Percentiles rank a stretch among this genome's conserved stretches.
These are phyloP conservation scores for Synanthedon myopaeformis DNA, from an alignment of 2,888 invertebrate genomes.

Conservation along the genomic window DNA sequence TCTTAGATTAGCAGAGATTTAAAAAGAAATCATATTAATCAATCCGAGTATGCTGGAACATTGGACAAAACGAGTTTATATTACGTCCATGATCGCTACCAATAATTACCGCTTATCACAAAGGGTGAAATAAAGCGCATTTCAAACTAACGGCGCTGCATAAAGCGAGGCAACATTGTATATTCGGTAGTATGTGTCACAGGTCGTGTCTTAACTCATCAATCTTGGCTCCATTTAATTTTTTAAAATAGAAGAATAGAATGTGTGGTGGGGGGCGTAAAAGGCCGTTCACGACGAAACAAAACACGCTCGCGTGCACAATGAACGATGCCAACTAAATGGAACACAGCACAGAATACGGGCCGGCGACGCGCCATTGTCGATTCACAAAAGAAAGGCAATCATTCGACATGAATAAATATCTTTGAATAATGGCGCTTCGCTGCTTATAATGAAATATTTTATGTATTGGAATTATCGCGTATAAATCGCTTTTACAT, in stretches of 20 bases:
- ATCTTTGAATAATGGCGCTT: constrained; percentile 64
- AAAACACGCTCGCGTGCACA: constrained; percentile 57
- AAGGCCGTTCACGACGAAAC: constrained; percentile 40
- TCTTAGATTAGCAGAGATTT: no score
- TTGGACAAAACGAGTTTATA: constrained; percentile 40
- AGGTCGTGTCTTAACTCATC: constrained; percentile 66
- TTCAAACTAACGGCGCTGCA: constrained; percentile 33
- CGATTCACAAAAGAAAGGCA: constrained; percentile 66
- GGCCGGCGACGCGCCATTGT: constrained; percentile 56
- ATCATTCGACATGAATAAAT: constrained; percentile 70
- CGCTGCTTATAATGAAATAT: constrained; percentile 63
- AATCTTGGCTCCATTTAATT: constrained; percentile 64
- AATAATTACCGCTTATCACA: constrained; percentile 58
- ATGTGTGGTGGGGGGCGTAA: constrained; percentile 23
- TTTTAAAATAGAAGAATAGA: constrained; percentile 32
- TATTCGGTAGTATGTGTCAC: constrained; percentile 68
- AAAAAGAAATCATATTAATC: constrained; percentile 56
- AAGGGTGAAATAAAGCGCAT: constrained; percentile 59
- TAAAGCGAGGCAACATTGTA: constrained; percentile 16
- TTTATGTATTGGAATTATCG: constrained; percentile 63
- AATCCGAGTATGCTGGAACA: constrained; percentile 40
- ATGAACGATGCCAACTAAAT: constrained; percentile 53
- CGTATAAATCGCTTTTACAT: constrained; percentile 50
- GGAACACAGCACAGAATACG: constrained; percentile 30
- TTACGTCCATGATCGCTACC: constrained; percentile 30